A percentile compares a stretch with the other conserved stretches of the same genome.
Evolutionary conservation across 1,140 invertebrate species (phyloP).

Genomic region (Apolygus lucorum): DNA sequence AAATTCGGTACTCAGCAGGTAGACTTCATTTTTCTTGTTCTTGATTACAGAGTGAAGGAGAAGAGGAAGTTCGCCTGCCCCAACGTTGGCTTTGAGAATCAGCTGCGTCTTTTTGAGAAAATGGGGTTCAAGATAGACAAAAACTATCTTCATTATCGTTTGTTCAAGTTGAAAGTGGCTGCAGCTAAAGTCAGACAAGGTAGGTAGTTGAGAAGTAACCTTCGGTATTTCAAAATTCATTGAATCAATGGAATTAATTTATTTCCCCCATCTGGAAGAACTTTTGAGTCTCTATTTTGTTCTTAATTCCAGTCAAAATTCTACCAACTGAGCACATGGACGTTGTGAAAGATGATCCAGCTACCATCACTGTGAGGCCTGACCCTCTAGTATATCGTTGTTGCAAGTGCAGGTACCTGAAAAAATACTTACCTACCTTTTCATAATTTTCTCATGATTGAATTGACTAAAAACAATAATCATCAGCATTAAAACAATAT

Average conservation of each 20-base stretch:
- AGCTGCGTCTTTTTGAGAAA: constrained; percentile 63
- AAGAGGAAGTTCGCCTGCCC: constrained; percentile 58
- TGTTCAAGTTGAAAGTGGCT: constrained; percentile 64
- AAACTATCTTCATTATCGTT: constrained; percentile 61
- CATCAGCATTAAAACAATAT: too few relatives aligned
- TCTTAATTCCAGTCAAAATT: constrained; percentile 56
- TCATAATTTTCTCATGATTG: neutral
- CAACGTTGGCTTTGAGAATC: constrained; percentile 64
- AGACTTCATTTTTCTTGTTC: too few relatives aligned
- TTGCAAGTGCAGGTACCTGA: constrained; percentile 63
- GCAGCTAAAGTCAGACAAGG: constrained; percentile 69
- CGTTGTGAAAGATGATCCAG: constrained; percentile 69
- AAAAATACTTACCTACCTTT: too few relatives aligned
- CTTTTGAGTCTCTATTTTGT: neutral
- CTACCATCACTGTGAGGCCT: constrained; percentile 60
- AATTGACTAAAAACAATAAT: too few relatives aligned
- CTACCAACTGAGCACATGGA: constrained; percentile 65
- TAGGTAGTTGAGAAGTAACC: too few relatives aligned
- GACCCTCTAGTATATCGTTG: constrained; percentile 74
- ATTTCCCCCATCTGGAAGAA: too few relatives aligned
- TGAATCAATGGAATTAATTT: too few relatives aligned
- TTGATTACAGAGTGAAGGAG: constrained; percentile 46
- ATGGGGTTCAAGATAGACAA: constrained; percentile 65
- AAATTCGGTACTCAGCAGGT: too few relatives aligned
- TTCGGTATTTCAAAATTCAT: too few relatives aligned